These are phyloP conservation scores for Leucophenga maculata DNA, from an alignment of 2,888 invertebrate genomes.

Conservation along the genomic window DNA sequence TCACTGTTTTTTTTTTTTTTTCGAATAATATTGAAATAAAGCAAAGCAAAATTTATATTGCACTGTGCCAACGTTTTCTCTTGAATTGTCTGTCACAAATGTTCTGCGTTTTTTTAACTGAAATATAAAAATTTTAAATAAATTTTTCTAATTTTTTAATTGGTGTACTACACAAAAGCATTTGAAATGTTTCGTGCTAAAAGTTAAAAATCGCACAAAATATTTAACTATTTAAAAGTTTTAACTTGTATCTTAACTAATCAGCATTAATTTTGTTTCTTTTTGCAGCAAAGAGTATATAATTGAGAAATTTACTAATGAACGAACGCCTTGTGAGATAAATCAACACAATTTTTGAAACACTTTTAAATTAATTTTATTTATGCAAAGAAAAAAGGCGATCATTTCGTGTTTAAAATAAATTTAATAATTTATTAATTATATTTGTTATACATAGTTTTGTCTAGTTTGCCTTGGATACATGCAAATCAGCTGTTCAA, in stretches of 20 bases:
- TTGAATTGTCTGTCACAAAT: neutral
- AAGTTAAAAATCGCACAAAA: neutral
- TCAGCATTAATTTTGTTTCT: conserved; percentile 1
- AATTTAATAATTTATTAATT: neutral
- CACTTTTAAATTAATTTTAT: neutral
- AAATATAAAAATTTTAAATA: neutral
- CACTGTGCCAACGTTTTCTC: conserved; percentile 28
- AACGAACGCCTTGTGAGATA: conserved; percentile 19
- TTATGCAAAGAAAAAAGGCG: neutral
- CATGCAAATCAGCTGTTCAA: neutral
- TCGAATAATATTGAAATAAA: neutral
- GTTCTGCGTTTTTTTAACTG: neutral
- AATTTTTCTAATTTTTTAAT: conserved; percentile 3
- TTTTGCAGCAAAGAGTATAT: conserved; percentile 1
- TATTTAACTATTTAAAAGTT: neutral
- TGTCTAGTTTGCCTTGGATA: conserved; percentile 8
- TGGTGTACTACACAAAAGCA: conserved; percentile 1
- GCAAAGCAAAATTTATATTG: conserved; percentile 31
- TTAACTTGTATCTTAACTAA: conserved; percentile 1
- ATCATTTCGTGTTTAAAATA: conserved; percentile 4
- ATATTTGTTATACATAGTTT: neutral
- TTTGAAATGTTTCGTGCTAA: conserved; percentile 3
- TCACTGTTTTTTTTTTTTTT: conserved; percentile 1
- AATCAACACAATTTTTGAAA: neutral
- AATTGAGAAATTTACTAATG: neutral